Evolutionary conservation across 2,797 vertebrate species (phyloP), one percentile per base, ranked within the genome.

Genomic region (Chelonia mydas): DNA sequence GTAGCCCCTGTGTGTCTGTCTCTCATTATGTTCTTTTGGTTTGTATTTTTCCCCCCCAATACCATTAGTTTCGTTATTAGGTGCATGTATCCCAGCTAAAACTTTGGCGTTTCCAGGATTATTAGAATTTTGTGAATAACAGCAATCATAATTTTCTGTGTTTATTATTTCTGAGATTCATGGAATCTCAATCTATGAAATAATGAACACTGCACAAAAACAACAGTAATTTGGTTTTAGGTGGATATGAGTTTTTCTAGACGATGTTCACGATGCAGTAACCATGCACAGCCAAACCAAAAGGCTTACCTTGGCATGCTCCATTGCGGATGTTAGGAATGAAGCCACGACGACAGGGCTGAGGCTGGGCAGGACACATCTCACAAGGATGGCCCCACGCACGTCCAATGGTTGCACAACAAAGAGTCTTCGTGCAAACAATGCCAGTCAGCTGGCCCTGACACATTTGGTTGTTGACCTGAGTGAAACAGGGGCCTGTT

Each of bases 341-440:
- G 93, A 98, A 98, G 55, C 98, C 98, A 28, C 98, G 98, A 37
- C 98, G 98, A 88, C 98, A 98, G 1, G 98, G 98, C 41, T 98
- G 98, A 68, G 98, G 98, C 89, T 98, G 98, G 91, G 97, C 96
- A 50, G 98, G 98, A 54, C 98, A 98, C 96, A 94, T 98, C 93
- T 98, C 98, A 89, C 98, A 98, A 11, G 98, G 98, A 79, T 98
- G 98, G 72, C 98, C 98, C 98, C 98, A 98, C 1, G 98, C 98
- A 19, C 95, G 97, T 7, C 98, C 98, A 84, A 98, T 90, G 2
- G 98, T 98, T 93, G 98, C 98, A 96, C 98, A 98, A 93, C 98
- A 98, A 47, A 98, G 97, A 2, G 98, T 97, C 96, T 98, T 98
- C 11, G 98, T 98, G 97, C 98, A 98, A 81, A 98, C 98, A 45